Evolutionary conservation across 2,797 vertebrate species (phyloP).

Genomic region (Scolopax rusticola): DNA sequence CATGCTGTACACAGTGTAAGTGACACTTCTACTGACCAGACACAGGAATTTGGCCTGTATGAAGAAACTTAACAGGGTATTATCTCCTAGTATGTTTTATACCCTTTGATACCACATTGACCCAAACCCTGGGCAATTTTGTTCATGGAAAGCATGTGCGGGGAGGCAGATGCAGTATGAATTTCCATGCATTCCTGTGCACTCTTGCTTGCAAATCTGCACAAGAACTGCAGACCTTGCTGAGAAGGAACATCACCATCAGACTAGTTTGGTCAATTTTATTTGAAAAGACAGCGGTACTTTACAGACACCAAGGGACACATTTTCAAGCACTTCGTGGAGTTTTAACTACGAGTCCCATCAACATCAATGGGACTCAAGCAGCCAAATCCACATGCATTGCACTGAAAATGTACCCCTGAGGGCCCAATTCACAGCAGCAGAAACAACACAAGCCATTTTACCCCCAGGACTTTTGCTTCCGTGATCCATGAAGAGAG

Average conservation of each 20-base stretch:
- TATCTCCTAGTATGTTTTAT: background rate
- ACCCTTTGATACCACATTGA: fast-evolving
- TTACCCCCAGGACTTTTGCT: background rate
- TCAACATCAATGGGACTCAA: background rate
- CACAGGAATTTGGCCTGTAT: background rate
- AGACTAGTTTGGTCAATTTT: background rate
- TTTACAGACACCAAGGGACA: background rate
- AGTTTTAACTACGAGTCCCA: background rate
- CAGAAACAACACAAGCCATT: background rate
- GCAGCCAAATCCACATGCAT: background rate
- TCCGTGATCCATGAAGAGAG: background rate
- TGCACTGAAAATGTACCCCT: background rate
- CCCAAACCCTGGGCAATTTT: background rate
- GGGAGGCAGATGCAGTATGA: background rate
- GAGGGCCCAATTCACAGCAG: background rate
- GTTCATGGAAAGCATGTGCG: fast-evolving
- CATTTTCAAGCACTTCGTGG: background rate
- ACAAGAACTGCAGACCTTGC: background rate
- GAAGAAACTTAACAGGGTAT: background rate
- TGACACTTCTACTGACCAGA: background rate
- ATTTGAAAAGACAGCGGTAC: background rate
- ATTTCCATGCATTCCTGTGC: background rate
- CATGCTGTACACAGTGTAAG: background rate
- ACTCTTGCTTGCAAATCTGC: background rate
- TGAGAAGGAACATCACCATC: background rate